These are phyloP conservation scores for Typhlichthys eigenmanni DNA, from an alignment of 2,797 vertebrate species.

Conservation along the genomic window DNA sequence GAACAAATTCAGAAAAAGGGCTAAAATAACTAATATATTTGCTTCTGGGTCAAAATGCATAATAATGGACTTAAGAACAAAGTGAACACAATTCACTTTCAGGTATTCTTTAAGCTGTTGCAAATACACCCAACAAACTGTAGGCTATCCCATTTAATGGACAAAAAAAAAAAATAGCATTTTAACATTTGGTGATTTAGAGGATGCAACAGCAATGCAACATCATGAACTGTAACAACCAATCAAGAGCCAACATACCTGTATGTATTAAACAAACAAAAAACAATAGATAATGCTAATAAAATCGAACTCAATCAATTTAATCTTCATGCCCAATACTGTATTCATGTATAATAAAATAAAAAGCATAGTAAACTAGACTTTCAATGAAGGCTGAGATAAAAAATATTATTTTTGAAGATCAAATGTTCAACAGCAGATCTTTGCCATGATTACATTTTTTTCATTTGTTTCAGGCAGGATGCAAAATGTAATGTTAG, in stretches of 20 bases:
- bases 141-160: constrained; percentile 25
- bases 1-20: constrained; percentile 59
- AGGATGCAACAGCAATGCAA: constrained; percentile 23
- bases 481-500: too few relatives aligned
- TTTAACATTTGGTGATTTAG: constrained; percentile 44
- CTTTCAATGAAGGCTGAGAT: constrained; percentile 1
- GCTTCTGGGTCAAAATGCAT: constrained; percentile 61
- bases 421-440: background rate
- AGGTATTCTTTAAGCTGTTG: constrained; percentile 38
- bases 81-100: constrained; percentile 55
- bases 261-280: constrained; percentile 29
- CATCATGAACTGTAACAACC: constrained; percentile 21
- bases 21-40: constrained; percentile 54
- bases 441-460: background rate
- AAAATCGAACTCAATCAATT: constrained; percentile 19
- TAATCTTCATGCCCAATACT: too few relatives aligned
- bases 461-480: too few relatives aligned
- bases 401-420: constrained; percentile 15
- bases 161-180: constrained; percentile 34
- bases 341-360: constrained; percentile 28
- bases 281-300: constrained; percentile 50
- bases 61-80: constrained; percentile 53
- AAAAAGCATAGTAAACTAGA: constrained; percentile 41
- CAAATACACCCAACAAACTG: constrained; percentile 49
- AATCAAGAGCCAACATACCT: constrained; percentile 43